These are phyloP conservation scores for Nymphicus hollandicus DNA, from an alignment of 2,113 vertebrate species.

Conservation along the genomic window DNA sequence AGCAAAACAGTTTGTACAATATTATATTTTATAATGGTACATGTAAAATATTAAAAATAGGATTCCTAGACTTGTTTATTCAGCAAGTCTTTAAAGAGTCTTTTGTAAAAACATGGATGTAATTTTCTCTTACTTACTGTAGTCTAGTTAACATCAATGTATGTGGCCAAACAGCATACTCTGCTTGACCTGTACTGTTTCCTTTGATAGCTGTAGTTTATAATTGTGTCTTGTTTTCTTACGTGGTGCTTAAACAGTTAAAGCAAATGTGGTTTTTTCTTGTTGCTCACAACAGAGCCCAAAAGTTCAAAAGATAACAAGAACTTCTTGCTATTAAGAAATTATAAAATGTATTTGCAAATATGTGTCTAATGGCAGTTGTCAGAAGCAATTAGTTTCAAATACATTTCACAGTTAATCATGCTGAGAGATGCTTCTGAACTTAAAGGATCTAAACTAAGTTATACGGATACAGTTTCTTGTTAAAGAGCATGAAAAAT, in stretches of 20 bases:
- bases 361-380: conserved; percentile 29
- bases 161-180: neutral
- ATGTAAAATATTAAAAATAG: neutral
- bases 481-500: conserved; percentile 11
- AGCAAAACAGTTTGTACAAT: no score
- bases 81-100: neutral
- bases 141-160: neutral
- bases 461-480: neutral
- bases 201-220: neutral
- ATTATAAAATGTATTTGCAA: conserved; percentile 33
- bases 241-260: neutral
- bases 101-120: neutral
- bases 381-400: conserved; percentile 60
- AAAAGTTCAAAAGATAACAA: conserved; percentile 19
- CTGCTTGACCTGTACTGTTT: neutral
- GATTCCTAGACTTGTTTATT: neutral
- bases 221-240: neutral
- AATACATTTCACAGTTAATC: conserved; percentile 41
- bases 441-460: conserved; percentile 31
- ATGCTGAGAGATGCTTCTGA: conserved; percentile 26
- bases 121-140: neutral
- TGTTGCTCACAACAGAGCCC: neutral
- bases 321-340: neutral
- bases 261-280: neutral
- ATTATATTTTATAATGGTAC: neutral